These are phyloP conservation scores for Artibeus lituratus DNA, from an alignment of 2,797 vertebrate species.

Conservation along the genomic window DNA sequence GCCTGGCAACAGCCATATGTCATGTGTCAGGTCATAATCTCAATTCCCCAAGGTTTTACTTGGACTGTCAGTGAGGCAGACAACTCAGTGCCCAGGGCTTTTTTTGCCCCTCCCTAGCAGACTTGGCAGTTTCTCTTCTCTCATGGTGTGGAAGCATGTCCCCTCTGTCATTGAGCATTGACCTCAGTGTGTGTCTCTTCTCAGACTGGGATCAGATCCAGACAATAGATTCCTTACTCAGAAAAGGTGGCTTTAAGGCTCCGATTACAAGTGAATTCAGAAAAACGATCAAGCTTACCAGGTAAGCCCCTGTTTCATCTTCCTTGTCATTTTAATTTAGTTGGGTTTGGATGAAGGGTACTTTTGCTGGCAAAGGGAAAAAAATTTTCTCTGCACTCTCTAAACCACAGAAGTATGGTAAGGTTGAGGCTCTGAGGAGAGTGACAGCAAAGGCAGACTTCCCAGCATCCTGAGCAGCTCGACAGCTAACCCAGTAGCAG, in stretches of 20 bases:
- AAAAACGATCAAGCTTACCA: slow-evolving; percentile 90
- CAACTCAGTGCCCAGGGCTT: background rate
- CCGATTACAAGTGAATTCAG: slow-evolving; percentile 90
- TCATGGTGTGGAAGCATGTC: background rate
- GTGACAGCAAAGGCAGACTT: background rate
- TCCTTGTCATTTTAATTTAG: slow-evolving; percentile 56
- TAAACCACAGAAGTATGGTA: background rate
- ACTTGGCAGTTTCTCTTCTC: slow-evolving; percentile 46
- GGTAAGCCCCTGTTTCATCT: slow-evolving; percentile 73
- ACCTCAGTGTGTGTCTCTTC: slow-evolving; percentile 61
- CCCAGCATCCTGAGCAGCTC: background rate
- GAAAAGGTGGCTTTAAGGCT: slow-evolving; percentile 90
- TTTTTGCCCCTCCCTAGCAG: background rate
- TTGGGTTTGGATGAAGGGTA: slow-evolving; percentile 15
- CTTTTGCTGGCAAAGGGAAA: slow-evolving; percentile 21
- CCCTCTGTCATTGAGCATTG: background rate
- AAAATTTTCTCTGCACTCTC: background rate
- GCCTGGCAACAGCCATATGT: background rate
- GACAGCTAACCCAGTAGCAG: background rate
- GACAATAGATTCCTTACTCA: slow-evolving; percentile 90
- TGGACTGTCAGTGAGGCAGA: slow-evolving; percentile 24
- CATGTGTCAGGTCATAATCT: slow-evolving; percentile 7
- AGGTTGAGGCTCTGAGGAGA: background rate
- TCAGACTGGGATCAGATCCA: slow-evolving; percentile 91
- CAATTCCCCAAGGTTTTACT: background rate